A percentile compares a stretch with the other conserved stretches of the same genome.
Evolutionary conservation across 2,797 vertebrate species (phyloP).

Genomic region (Iguana delicatissima): DNA sequence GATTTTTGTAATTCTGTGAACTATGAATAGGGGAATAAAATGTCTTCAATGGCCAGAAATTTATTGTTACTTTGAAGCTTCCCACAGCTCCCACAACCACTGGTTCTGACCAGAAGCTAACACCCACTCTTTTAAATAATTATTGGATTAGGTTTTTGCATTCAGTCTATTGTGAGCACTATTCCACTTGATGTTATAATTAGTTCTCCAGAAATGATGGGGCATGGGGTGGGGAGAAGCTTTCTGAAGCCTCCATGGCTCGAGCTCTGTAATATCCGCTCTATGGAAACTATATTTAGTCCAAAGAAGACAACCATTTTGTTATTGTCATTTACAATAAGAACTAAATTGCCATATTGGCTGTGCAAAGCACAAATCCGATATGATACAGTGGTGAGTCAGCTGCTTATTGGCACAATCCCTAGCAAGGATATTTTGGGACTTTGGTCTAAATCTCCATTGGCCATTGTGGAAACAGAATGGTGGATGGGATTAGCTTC

Average conservation of each 20-base stretch:
- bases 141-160: conserved; percentile 81
- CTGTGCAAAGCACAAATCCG: neutral
- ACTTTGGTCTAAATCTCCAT: neutral
- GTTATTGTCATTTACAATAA: conserved; percentile 31
- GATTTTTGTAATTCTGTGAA: conserved; percentile 87
- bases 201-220: conserved; percentile 74
- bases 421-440: neutral
- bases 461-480: neutral
- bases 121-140: conserved; percentile 83
- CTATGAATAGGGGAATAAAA: conserved; percentile 87
- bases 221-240: neutral
- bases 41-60: conserved; percentile 80
- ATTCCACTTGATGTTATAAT: conserved; percentile 83
- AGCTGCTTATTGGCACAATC: neutral
- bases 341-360: conserved; percentile 32
- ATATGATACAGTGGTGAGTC: neutral
- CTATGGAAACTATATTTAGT: conserved; percentile 60
- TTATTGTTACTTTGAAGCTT: conserved; percentile 83
- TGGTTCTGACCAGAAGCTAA: conserved; percentile 80
- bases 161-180: conserved; percentile 78
- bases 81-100: conserved; percentile 77
- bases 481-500: neutral
- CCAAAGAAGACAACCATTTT: conserved; percentile 58
- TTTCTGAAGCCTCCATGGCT: conserved; percentile 75
- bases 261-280: conserved; percentile 64